A percentile compares a stretch with the other conserved stretches of the same genome.
phyloP scores from a whole-genome alignment of 2,888 invertebrate genomes.

The Stenoptilia bipunctidactyla region DNA sequence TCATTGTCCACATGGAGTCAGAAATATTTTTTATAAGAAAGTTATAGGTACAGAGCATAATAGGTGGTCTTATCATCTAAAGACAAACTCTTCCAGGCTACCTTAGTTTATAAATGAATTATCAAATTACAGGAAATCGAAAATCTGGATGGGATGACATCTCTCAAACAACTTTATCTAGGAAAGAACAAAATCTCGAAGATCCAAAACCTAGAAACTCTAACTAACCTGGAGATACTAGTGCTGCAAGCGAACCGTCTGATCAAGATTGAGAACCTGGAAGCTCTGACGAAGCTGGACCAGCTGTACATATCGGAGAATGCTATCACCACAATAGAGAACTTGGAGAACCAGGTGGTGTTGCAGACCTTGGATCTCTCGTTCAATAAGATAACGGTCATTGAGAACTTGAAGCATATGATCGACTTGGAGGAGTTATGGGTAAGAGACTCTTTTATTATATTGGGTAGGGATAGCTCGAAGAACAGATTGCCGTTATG shows the following conservation, averaged over 20 bases:
- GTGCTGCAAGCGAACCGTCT: constrained; percentile 94
- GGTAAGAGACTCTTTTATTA: too few relatives aligned
- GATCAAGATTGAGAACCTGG: constrained; percentile 87
- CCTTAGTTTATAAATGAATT: not conserved
- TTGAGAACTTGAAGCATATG: constrained; percentile 85
- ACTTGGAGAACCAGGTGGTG: constrained; percentile 75
- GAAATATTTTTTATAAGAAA: not conserved
- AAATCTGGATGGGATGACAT: constrained; percentile 82
- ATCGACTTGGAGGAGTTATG: constrained; percentile 91
- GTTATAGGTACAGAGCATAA: too few relatives aligned
- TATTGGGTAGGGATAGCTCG: too few relatives aligned
- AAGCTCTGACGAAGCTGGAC: constrained; percentile 78
- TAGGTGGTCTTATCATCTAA: too few relatives aligned
- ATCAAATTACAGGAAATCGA: constrained; percentile 79
- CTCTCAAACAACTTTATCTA: constrained; percentile 84
- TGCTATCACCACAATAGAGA: constrained; percentile 85
- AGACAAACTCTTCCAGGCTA: not conserved
- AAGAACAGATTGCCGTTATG: too few relatives aligned
- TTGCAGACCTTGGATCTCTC: constrained; percentile 93
- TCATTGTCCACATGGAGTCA: too few relatives aligned
- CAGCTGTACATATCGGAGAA: constrained; percentile 96
- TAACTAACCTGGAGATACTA: constrained; percentile 81
- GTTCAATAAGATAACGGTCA: constrained; percentile 83
- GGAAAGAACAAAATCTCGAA: constrained; percentile 96
- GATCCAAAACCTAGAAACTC: constrained; percentile 83